Percentiles rank a stretch among this genome's conserved stretches.
These are phyloP conservation scores for Perca fluviatilis DNA, from an alignment of 2,113 vertebrate species.

Conservation along the genomic window DNA sequence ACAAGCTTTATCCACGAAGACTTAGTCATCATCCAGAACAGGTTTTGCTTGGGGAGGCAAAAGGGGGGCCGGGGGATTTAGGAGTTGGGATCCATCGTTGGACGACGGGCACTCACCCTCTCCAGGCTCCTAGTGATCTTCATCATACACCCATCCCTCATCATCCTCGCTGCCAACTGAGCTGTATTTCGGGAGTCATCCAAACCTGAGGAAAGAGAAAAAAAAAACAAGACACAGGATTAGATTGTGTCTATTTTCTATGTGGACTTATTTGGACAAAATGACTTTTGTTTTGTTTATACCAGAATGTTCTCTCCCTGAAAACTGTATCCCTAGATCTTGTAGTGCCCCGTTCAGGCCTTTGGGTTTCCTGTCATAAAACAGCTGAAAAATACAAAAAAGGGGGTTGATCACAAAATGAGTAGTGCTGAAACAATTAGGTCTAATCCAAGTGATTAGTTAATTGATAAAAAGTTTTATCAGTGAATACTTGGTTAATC, in stretches of 20 bases:
- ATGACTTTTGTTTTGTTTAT: background rate
- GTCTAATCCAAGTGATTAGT: background rate
- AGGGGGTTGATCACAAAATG: background rate
- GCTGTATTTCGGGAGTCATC: constrained; percentile 96
- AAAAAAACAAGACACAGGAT: background rate
- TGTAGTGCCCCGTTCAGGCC: constrained; percentile 94
- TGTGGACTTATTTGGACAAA: background rate
- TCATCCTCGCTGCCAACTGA: constrained; percentile 91
- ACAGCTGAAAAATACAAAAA: constrained; percentile 81
- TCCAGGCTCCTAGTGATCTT: constrained; percentile 90
- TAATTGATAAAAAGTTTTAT: background rate
- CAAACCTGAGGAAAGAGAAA: constrained; percentile 84
- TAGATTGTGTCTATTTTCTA: background rate
- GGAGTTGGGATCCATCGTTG: constrained; percentile 19
- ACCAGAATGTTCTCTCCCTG: constrained; percentile 95
- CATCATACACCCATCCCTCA: constrained; percentile 92
- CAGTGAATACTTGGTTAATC: background rate
- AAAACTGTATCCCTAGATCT: constrained; percentile 94
- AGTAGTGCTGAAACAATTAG: background rate
- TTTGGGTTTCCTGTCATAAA: constrained; percentile 93
- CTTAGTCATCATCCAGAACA: background rate
- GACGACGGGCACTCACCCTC: constrained; percentile 88
- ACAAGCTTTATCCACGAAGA: background rate
- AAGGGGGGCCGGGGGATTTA: background rate
- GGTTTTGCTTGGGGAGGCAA: background rate